Evolutionary conservation across 2,113 vertebrate species (phyloP).

Genomic region (Hydrochoerus hydrochaeris): DNA sequence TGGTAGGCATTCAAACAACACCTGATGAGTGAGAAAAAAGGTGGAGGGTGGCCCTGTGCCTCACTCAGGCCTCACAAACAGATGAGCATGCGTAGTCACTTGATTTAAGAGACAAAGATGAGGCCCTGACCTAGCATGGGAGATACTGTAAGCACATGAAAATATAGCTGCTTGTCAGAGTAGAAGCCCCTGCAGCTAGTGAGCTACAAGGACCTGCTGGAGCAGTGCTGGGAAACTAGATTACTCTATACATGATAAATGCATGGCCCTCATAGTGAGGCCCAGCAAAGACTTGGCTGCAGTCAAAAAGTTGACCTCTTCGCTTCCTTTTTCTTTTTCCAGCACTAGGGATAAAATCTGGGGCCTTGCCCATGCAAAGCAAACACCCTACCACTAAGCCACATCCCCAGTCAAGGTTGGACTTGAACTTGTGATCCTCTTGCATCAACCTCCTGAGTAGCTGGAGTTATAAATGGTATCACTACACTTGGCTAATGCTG

Average conservation of each 20-base stretch:
- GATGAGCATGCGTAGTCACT: neutral
- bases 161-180: neutral
- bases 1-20: neutral
- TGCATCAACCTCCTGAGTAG: neutral
- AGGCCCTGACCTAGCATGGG: neutral
- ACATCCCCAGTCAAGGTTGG: neutral
- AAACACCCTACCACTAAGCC: neutral
- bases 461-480: neutral
- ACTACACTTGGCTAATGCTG: neutral
- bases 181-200: neutral
- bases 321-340: neutral
- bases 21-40: neutral
- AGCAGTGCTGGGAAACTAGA: neutral
- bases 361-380: neutral
- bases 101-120: neutral
- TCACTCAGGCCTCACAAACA: neutral
- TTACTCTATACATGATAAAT: rapidly evolving
- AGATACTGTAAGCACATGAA: neutral
- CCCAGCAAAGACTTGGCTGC: neutral
- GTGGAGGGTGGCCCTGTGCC: neutral
- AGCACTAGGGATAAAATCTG: neutral
- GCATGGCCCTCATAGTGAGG: neutral
- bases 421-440: neutral
- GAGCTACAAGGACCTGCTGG: neutral
- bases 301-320: neutral